These are phyloP conservation scores for Lithophane socia DNA, from an alignment of 2,888 invertebrate species.

Conservation along the genomic window DNA sequence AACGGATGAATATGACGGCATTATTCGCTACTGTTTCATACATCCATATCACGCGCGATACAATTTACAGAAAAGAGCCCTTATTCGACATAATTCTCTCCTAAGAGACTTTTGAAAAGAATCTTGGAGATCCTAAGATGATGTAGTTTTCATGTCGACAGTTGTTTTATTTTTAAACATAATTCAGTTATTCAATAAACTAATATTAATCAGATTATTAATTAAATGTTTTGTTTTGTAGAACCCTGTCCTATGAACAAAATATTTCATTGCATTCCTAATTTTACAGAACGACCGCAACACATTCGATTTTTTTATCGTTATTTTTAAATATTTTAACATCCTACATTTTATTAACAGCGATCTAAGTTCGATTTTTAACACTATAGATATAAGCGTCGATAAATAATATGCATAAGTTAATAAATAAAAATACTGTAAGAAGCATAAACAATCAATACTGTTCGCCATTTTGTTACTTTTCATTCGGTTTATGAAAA, in stretches of 20 bases:
- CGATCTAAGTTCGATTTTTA: constrained; percentile 71
- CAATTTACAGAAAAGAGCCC: not conserved
- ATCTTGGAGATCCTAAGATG: not conserved
- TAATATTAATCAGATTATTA: constrained; percentile 11
- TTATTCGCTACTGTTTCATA: constrained; percentile 1
- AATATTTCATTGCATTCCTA: constrained; percentile 35
- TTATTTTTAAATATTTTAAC: constrained; percentile 67
- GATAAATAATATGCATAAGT: constrained; percentile 69
- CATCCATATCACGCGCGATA: not conserved
- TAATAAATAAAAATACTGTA: constrained; percentile 74
- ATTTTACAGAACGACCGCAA: constrained; percentile 55
- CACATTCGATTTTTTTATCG: constrained; percentile 47
- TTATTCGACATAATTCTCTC: not conserved
- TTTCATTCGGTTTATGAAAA: constrained; percentile 47
- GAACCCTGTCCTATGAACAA: constrained; percentile 36
- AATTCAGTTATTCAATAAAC: not conserved
- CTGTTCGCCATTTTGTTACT: constrained; percentile 49
- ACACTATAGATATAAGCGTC: constrained; percentile 72
- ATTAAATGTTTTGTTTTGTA: constrained; percentile 1
- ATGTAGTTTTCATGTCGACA: constrained; percentile 9
- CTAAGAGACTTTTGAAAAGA: not conserved
- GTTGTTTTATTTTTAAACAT: not conserved
- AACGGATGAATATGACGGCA: constrained; percentile 15
- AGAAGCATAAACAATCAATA: constrained; percentile 68
- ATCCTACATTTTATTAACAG: constrained; percentile 72